Conservation (phyloP, 1,140 invertebrate species). For the Colletes latitarsis region DNA sequence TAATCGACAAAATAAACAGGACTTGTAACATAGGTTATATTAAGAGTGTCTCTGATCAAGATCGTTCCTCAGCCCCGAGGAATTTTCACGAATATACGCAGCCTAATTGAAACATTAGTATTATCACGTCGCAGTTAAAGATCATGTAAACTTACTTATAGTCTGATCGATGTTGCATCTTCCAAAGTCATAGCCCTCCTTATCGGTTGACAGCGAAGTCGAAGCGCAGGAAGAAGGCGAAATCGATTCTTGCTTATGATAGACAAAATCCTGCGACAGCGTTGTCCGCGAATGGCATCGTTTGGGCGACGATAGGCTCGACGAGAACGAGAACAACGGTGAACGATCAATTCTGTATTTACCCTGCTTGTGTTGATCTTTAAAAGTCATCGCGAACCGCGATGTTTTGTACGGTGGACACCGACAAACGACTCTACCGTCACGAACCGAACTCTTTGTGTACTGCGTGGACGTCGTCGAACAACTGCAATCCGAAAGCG, state of each 20-base stretch:
- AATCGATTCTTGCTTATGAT: background rate
- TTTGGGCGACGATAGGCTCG: conserved; percentile 1
- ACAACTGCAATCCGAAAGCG: background rate
- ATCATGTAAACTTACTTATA: no score
- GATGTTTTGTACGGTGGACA: conserved; percentile 3
- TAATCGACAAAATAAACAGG: no score
- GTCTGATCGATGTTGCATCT: background rate
- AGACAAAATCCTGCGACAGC: background rate
- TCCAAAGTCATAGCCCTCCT: background rate
- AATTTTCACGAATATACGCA: no score
- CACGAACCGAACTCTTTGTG: background rate
- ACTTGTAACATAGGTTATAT: no score
- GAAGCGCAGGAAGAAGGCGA: conserved; percentile 18
- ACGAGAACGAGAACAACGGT: background rate
- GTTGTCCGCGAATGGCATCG: background rate
- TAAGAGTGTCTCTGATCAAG: no score
- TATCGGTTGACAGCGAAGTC: background rate
- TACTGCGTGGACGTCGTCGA: background rate
- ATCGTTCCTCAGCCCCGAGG: no score
- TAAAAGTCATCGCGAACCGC: background rate
- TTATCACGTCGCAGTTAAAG: no score
- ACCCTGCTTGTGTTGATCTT: background rate
- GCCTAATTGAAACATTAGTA: no score
- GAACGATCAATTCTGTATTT: background rate
- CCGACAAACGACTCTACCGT: background rate